phyloP scores from a whole-genome alignment of 2,113 vertebrate species.

The Pogona vitticeps region DNA sequence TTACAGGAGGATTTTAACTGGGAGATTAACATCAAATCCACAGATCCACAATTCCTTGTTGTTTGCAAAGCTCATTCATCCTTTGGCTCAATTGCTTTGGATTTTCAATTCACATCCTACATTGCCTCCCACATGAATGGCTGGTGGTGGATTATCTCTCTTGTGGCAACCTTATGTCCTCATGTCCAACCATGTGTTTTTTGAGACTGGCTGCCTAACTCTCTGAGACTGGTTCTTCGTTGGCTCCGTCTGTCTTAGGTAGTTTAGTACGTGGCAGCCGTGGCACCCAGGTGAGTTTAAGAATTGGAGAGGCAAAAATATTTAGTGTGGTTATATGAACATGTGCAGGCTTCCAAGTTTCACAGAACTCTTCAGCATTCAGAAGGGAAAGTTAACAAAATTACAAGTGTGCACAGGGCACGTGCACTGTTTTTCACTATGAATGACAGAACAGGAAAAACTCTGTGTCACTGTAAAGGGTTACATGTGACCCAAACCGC shows the following conservation, averaged over 20 bases:
- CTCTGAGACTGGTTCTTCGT: not conserved
- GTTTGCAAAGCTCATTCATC: conserved; percentile 29
- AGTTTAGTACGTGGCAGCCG: not conserved
- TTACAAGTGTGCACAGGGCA: not conserved
- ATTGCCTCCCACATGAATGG: conserved; percentile 24
- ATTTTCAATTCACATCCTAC: conserved; percentile 39
- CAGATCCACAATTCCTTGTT: conserved; percentile 1
- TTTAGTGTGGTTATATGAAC: not conserved
- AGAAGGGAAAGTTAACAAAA: not conserved
- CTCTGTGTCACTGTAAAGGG: not conserved
- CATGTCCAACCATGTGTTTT: not conserved
- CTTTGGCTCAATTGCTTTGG: conserved; percentile 30
- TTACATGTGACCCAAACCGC: not conserved
- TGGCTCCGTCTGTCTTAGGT: not conserved
- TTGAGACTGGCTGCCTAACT: not conserved
- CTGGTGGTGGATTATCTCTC: conserved; percentile 18
- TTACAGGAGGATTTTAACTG: not conserved
- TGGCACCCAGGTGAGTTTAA: not conserved
- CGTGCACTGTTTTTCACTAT: not conserved
- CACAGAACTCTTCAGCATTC: not conserved
- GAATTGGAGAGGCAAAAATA: not conserved
- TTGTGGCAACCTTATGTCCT: not conserved
- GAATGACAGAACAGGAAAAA: too few relatives aligned
- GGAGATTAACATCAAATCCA: conserved; percentile 27
- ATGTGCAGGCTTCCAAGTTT: not conserved